Base-by-base conservation (phyloP, 2,888 invertebrate species). In the Scaptomyza reducta region DNA sequence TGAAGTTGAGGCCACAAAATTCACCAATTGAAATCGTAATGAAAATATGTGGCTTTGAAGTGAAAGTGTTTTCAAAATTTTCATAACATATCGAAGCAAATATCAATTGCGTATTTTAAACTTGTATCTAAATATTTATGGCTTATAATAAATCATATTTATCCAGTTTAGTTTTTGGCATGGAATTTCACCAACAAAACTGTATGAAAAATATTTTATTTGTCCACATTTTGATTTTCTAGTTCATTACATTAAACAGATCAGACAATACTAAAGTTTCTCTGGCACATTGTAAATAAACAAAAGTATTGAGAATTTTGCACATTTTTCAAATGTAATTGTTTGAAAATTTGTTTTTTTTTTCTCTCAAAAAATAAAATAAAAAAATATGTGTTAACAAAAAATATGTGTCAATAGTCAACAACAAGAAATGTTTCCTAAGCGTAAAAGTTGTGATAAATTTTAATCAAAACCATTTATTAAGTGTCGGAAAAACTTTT, bases 21-120 rank as follows among this genome's bases (percentile, higher is more conserved):
- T 47, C 7, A 13, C 35, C 25, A 56, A 64, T 50, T 50, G 6
- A 6, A 13, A 49, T n/a, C 10, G n/a, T 18, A 16, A 33, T 16
- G 6, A 10, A 6, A n/a, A 16, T 16, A 40, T 40, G 13, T 9
- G 13, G 13, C 18, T 18, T 27, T 22, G n/a, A 42, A 53, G 16
- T 13, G 1, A 6, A 9, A 14, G 5, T 38, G 6, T 31, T 18
- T 31, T 10, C 13, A 1, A n/a, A 27, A 1, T 27, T 27, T 1
- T 6, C 27, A 27, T 7, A 27, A 27, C 27, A 27, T 27, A 27
- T 27, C 27, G 7, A 27, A 27, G 27, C 6, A 27, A 27, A 27
- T 27, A 5, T 27, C 27, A 27, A 27, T 27, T 27, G 27, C 27
- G 22, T 22, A 22, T 3, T 22, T 22, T 3, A 22, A 22, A 22